These are phyloP conservation scores for Antechinus flavipes DNA, from an alignment of 2,113 vertebrate species.

Conservation along the genomic window DNA sequence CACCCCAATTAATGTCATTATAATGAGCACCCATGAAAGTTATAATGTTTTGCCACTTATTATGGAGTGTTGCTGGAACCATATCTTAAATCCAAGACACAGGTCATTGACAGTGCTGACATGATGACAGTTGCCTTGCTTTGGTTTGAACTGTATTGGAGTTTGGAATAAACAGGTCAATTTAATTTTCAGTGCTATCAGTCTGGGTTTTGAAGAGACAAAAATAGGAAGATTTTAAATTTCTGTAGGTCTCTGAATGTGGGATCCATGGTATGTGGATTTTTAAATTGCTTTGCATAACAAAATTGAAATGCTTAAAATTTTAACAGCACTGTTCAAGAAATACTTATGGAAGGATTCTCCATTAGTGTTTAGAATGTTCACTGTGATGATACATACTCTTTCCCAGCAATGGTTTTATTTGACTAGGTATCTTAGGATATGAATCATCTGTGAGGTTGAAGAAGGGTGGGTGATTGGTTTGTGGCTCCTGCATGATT, in stretches of 20 bases:
- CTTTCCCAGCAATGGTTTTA: background rate
- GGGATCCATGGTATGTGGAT: constrained; percentile 62
- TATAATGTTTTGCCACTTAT: constrained; percentile 80
- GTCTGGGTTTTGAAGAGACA: constrained; percentile 64
- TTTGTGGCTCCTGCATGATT: background rate
- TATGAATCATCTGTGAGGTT: background rate
- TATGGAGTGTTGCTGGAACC: constrained; percentile 78
- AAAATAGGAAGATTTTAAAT: constrained; percentile 55
- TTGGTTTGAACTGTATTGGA: constrained; percentile 73
- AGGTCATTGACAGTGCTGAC: constrained; percentile 76
- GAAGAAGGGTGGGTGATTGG: background rate
- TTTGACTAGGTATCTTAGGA: background rate
- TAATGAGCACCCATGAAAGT: constrained; percentile 79
- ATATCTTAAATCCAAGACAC: constrained; percentile 73
- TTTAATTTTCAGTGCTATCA: constrained; percentile 80
- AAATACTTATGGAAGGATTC: background rate
- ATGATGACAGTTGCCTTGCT: constrained; percentile 76
- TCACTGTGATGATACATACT: background rate
- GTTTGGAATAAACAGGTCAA: constrained; percentile 80
- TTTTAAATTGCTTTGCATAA: constrained; percentile 70
- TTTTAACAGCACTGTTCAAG: constrained; percentile 19
- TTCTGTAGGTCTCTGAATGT: constrained; percentile 61
- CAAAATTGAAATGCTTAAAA: constrained; percentile 28
- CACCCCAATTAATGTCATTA: constrained; percentile 80
- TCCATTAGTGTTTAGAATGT: background rate